Base-by-base conservation (phyloP, 2,113 vertebrate species). In the Herpetotheres cachinnans region DNA sequence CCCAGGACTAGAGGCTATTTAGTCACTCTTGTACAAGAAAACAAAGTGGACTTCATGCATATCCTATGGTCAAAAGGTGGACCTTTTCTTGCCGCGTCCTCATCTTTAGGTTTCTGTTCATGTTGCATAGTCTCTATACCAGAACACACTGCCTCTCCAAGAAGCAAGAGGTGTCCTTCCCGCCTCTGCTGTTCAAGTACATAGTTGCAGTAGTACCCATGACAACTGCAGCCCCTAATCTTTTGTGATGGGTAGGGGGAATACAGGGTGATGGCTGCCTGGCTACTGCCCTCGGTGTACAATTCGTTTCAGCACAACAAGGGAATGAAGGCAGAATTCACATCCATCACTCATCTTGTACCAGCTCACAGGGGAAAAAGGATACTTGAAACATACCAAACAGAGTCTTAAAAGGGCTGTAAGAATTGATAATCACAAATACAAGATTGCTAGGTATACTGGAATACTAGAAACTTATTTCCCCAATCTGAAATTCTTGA, bases 151-250 rank as follows among this genome's bases (percentile, higher is more conserved):
- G 16, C 56, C 22, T 42, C 20, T 61, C 20, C 34, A 14, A 16
- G 59, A 69, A 47, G 27, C 13, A 77, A 77, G 63, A 40, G 7
- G 20, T 3, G 24, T 27, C 38, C 10, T 32, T 63, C 47, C 12
- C 5, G 15, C 3, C 54, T 32, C 32, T 11, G 40, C 50, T 62
- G 13, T 19, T 15, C 66, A 25, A 5, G 15, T 2, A 14, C 26
- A 9, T 4, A 10, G 10, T 0, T 50, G 29, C 32, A 38, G 38
- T 0, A n/a, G 34, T 13, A 38, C 14, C 4, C n/a, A 13, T 5
- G 54, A 34, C 38, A 65, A 3, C 0, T 10, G n/a, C 58, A 82
- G 73, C 21, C 25, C 49, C 54, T 47, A 24, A 0, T 9, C n/a
- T 6, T 38, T 3, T 12, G 30, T 1, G 36, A n/a, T n/a, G 32